Base-by-base conservation (phyloP, 2,888 invertebrate genomes). In the Pseudoips prasinana region DNA sequence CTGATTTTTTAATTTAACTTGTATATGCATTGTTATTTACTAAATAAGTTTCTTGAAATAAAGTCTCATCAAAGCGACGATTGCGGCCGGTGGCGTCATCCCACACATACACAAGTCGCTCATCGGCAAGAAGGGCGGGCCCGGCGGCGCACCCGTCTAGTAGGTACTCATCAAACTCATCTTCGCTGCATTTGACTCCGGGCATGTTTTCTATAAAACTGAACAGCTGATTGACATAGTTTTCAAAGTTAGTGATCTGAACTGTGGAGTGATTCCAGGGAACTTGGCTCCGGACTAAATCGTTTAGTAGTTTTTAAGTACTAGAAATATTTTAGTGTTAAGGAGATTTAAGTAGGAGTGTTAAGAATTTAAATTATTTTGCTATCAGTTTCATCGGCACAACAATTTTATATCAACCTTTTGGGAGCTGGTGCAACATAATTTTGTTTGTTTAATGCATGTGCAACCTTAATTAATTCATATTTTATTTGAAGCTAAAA, bases 61-160 rank as follows among this genome's bases (percentile, higher is more conserved):
- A n/a, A 98, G 98, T 76, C 92, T 99, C 64, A 99, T 99, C 82
- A 99, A 99, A 89, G 99, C 99, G 44, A 99, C 99, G 62, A 99
- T 99, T 85, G 99, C 99, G 53, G 99, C 99, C 72, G 99, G 99
- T 90, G 99, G 98, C 92, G 99, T 99, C 70, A 99, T 99, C 85
- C 99, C 99, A 71, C 99, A 99, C 88, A 99, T 99, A 91, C 99
- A 99, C 92, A 99, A 99, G 90, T 99, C 98, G 40, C 94, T 99
- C 62, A 99, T 99, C 77, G 98, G 98, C 80, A 99, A 99, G 94
- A 99, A 99, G 90, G 97, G 96, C 50, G 93, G 93, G 60, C 92
- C 92, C n/a, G n/a, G n/a, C 35, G 91, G 92, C 55, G 92, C 92
- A 78, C 91, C 91, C 0, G 91, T 90, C 58, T 89, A 89, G 84